Evolutionary conservation across 2,888 invertebrate genomes (phyloP).

Genomic region (Lobophora halterata): DNA sequence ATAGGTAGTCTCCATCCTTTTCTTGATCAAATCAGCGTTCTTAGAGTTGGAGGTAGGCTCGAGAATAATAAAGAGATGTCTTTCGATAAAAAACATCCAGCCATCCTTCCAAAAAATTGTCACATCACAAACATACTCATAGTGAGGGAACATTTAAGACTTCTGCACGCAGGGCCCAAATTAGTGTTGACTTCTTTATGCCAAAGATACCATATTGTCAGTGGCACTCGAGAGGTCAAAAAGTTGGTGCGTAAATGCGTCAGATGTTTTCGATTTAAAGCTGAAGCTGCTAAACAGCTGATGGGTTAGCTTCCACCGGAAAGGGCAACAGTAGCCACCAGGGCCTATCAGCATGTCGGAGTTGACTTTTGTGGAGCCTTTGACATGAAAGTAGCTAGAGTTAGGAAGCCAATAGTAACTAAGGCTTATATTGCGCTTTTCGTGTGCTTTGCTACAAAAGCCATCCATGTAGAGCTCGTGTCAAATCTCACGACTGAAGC

Average conservation of each 20-base stretch:
- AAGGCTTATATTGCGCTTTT: slow-evolving; percentile 13
- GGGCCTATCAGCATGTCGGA: slow-evolving; percentile 12
- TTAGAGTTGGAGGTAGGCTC: slow-evolving; percentile 1
- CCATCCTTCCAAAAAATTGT: slow-evolving; percentile 3
- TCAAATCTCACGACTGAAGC: too few relatives aligned
- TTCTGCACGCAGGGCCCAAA: slow-evolving; percentile 3
- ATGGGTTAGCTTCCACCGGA: slow-evolving; percentile 19
- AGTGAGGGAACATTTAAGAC: slow-evolving; percentile 1
- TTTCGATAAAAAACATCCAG: slow-evolving; percentile 12
- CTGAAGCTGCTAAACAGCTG: slow-evolving; percentile 9
- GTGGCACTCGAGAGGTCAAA: slow-evolving; percentile 5
- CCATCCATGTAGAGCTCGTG: too few relatives aligned
- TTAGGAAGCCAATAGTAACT: not conserved
- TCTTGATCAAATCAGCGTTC: not conserved
- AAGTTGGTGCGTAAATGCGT: slow-evolving; percentile 15
- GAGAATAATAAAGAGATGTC: slow-evolving; percentile 9
- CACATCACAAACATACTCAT: slow-evolving; percentile 2
- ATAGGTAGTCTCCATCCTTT: slow-evolving; percentile 1
- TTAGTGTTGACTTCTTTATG: slow-evolving; percentile 1
- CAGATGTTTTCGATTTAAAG: slow-evolving; percentile 14
- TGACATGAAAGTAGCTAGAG: slow-evolving; percentile 1
- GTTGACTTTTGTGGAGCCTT: slow-evolving; percentile 16
- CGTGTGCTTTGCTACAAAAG: slow-evolving; percentile 14
- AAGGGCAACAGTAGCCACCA: slow-evolving; percentile 6
- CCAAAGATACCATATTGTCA: slow-evolving; percentile 1